phyloP scores from a whole-genome alignment of 2,888 invertebrate species.

The Tetanocera ferruginea region DNA sequence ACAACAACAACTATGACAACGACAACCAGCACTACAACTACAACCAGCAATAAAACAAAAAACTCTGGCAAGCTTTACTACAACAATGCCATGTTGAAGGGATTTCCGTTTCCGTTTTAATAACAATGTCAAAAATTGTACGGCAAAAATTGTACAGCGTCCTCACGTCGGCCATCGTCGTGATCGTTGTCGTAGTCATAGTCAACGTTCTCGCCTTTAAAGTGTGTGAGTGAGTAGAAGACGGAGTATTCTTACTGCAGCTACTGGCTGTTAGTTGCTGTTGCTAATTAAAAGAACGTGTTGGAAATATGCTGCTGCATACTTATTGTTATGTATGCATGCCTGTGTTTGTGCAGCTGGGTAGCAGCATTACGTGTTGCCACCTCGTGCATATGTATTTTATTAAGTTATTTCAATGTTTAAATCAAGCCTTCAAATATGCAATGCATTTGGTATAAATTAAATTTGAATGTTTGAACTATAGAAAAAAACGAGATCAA shows the following conservation, averaged over 20 bases:
- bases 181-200: background rate
- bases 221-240: background rate
- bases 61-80: background rate
- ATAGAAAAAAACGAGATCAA: no score
- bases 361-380: background rate
- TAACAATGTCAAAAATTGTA: slow-evolving; percentile 33
- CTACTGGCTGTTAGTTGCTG: background rate
- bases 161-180: background rate
- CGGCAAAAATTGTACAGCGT: background rate
- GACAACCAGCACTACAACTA: background rate
- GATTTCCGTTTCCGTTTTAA: slow-evolving; percentile 30
- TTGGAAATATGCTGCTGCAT: slow-evolving; percentile 12
- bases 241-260: background rate
- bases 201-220: background rate
- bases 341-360: background rate
- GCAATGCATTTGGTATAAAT: no score
- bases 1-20: background rate
- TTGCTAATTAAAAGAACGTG: slow-evolving; percentile 34
- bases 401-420: background rate
- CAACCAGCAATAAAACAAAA: background rate
- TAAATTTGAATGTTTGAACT: no score
- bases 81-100: slow-evolving; percentile 9
- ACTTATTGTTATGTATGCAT: slow-evolving; percentile 44
- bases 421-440: no score
- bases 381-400: slow-evolving; percentile 9